A percentile compares a stretch with the other conserved stretches of the same genome.
Conservation (phyloP, 2,113 vertebrate species). For the Jaculus jaculus region DNA sequence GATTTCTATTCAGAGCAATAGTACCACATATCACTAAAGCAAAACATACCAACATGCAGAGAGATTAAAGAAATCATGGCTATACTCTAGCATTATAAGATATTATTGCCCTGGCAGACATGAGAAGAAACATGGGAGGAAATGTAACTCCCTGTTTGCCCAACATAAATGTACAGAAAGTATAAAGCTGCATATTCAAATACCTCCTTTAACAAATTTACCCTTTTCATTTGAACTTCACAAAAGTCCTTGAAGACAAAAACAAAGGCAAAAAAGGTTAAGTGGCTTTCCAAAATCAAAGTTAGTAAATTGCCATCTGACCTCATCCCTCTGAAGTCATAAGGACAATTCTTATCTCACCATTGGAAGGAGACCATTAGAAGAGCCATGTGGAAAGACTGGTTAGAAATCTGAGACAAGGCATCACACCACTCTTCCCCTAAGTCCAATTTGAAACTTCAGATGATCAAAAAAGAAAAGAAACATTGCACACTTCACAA, state of each 20-base stretch:
- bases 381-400: neutral
- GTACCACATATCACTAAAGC: neutral
- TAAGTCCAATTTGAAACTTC: neutral
- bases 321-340: neutral
- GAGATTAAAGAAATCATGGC: neutral
- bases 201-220: slow-evolving; percentile 15
- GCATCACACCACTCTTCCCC: neutral
- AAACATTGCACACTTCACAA: neutral
- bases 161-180: neutral
- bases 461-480: neutral
- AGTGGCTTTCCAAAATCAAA: slow-evolving; percentile 32
- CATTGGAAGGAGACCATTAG: neutral
- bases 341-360: slow-evolving; percentile 24
- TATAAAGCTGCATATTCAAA: neutral
- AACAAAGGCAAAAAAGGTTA: neutral
- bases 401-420: neutral
- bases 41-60: neutral
- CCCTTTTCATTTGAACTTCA: slow-evolving; percentile 24
- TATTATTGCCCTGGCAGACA: neutral
- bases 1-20: neutral
- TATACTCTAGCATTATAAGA: neutral
- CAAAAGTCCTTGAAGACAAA: neutral
- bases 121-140: neutral
- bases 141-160: neutral
- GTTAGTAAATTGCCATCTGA: neutral